Evolutionary conservation across 2,113 vertebrate genomes (phyloP).

Genomic region (Grammomys surdaster): DNA sequence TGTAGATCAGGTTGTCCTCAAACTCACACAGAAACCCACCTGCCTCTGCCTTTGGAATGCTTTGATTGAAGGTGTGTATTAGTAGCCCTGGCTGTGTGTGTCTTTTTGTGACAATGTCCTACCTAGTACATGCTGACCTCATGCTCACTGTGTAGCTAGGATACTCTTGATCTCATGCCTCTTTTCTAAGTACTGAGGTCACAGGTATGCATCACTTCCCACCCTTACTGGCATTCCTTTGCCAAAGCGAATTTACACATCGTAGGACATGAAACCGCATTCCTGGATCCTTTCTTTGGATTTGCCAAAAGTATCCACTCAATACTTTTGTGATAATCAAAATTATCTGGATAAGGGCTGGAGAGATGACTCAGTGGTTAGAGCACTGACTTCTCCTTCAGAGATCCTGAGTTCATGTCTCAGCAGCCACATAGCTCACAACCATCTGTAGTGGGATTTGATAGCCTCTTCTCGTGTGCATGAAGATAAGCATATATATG

Average conservation of each 20-base stretch:
- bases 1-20: background rate
- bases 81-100: background rate
- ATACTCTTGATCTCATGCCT: background rate
- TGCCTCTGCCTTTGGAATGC: background rate
- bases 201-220: background rate
- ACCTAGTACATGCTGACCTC: background rate
- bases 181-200: background rate
- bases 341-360: background rate
- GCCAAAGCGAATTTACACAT: background rate
- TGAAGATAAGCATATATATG: no score
- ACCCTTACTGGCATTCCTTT: conserved; percentile 5
- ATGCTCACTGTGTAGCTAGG: background rate
- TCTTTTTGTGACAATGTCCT: background rate
- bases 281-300: background rate
- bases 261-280: background rate
- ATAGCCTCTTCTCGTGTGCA: no score
- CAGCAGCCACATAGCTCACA: no score
- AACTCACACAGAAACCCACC: no score
- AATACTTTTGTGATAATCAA: background rate
- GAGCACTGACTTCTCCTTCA: no score
- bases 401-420: no score
- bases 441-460: no score
- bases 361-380: no score
- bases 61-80: background rate
- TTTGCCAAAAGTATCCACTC: background rate